Evolutionary conservation across 1,140 invertebrate genomes (phyloP), one percentile per base, ranked within the genome.

Genomic region (Drosophila quadrilineata): DNA sequence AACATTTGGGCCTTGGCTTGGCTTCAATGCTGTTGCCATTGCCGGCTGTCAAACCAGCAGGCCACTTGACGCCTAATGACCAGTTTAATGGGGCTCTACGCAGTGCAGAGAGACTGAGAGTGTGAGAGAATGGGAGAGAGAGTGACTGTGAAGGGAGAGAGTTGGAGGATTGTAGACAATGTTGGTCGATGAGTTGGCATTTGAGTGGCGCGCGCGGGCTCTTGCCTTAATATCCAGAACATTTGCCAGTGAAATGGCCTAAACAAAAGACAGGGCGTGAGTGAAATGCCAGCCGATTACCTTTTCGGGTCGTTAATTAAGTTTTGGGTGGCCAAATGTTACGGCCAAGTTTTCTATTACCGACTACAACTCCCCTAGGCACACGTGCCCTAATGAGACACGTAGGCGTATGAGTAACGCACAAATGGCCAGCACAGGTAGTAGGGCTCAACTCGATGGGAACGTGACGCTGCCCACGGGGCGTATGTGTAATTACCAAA

Each of bases 1-100:
- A 82, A 84, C 73, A 71, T 77, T 82, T 77, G 59, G 71, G 73
- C 60, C 69, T 63, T 66, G 21, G 24, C 29, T 45, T 53, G 36
- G 21, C 38, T n/a, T 66, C 56, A 66, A 57, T 62, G 53, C 57
- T 29, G 50, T 52, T 43, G 56, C 28, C 45, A 29, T 26, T 58
- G 38, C 59, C 57, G 48, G 57, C 69, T 58, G 66, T 71, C 57
- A 68, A 63, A 41, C 56, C 68, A 76, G 56, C 57, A 67, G 54
- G 79, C 74, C 74, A 84, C 79, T 84, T 84, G 77, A 84, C 79
- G 77, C 79, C 66, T 84, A 84, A 84, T 84, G 77, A 84, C 79
- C 77, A 84, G 76, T 79, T 84, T 84, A 85, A 84, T 84, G 60
- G 71, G 53, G 36, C 56, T 48, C 19, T 22, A 19, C 36, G n/a